A percentile compares a stretch with the other conserved stretches of the same genome.
Conservation (phyloP, 2,113 vertebrate genomes). For the Tinamus guttatus region DNA sequence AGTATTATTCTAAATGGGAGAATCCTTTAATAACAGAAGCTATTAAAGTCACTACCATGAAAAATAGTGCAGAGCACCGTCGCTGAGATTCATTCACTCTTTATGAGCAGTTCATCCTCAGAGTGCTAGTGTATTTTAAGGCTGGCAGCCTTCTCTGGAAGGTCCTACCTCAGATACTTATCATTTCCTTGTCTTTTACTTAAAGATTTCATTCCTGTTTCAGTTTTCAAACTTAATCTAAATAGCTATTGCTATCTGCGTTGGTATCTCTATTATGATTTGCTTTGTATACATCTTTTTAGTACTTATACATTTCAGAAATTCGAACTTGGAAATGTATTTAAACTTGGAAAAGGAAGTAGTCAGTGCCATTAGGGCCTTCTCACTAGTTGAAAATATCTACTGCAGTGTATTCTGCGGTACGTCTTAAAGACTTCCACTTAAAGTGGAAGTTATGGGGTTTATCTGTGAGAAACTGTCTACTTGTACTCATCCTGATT, state of each 20-base stretch:
- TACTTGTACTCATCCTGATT: not conserved
- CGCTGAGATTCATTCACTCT: not conserved
- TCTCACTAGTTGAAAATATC: not conserved
- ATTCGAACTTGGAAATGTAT: not conserved
- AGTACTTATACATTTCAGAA: not conserved
- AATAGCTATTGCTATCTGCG: not conserved
- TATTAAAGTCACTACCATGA: not conserved
- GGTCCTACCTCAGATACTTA: not conserved
- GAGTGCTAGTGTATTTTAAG: not conserved
- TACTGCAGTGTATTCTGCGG: not conserved
- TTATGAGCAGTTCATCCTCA: not conserved
- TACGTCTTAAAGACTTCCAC: too few relatives aligned
- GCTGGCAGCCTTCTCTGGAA: not conserved
- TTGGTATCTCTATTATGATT: not conserved
- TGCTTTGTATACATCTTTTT: not conserved
- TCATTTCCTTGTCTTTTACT: not conserved
- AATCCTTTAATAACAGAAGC: not conserved
- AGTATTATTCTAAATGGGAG: not conserved
- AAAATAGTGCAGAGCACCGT: not conserved
- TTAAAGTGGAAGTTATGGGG: not conserved
- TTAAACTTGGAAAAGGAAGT: not conserved
- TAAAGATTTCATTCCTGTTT: not conserved
- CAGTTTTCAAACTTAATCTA: not conserved
- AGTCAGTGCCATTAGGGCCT: not conserved
- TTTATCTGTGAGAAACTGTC: not conserved